Conservation (phyloP, 2,888 invertebrate species). For the Crepidodera aurea region DNA sequence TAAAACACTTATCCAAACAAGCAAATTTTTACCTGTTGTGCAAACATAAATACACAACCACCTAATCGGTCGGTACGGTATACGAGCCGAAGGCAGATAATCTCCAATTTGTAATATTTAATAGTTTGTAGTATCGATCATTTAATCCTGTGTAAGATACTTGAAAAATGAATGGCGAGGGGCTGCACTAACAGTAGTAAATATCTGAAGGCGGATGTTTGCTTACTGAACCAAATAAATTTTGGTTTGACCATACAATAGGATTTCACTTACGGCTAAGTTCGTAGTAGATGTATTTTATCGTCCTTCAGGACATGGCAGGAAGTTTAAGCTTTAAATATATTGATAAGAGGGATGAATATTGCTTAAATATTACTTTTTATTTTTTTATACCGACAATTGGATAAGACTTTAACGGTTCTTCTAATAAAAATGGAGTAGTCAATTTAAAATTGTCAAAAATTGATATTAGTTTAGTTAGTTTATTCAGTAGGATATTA, state of each 20-base stretch:
- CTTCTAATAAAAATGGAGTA: too few species aligned
- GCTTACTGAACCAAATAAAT: conserved; percentile 49
- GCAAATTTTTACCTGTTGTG: conserved; percentile 23
- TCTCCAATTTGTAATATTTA: conserved; percentile 36
- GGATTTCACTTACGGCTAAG: conserved; percentile 48
- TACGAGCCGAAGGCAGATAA: conserved; percentile 19
- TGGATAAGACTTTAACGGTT: too few species aligned
- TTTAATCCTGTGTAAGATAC: conserved; percentile 39
- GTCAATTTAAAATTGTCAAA: too few species aligned
- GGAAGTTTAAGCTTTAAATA: conserved; percentile 7
- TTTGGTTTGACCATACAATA: conserved; percentile 44
- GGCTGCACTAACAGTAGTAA: conserved; percentile 40
- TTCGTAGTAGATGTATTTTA: conserved; percentile 44
- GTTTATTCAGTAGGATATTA: too few species aligned
- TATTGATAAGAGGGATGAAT: neutral
- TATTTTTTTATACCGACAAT: too few species aligned
- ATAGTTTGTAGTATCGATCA: conserved; percentile 31
- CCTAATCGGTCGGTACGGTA: neutral
- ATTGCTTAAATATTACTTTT: too few species aligned
- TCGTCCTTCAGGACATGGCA: conserved; percentile 1
- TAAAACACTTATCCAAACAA: conserved; percentile 20
- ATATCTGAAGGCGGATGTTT: conserved; percentile 53
- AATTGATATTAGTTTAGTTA: too few species aligned
- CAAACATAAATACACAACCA: conserved; percentile 24
- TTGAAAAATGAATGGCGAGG: conserved; percentile 42